Evolutionary conservation across 2,888 invertebrate species (phyloP), one percentile per base, ranked within the genome.

Genomic region (Agriopis aurantiaria): DNA sequence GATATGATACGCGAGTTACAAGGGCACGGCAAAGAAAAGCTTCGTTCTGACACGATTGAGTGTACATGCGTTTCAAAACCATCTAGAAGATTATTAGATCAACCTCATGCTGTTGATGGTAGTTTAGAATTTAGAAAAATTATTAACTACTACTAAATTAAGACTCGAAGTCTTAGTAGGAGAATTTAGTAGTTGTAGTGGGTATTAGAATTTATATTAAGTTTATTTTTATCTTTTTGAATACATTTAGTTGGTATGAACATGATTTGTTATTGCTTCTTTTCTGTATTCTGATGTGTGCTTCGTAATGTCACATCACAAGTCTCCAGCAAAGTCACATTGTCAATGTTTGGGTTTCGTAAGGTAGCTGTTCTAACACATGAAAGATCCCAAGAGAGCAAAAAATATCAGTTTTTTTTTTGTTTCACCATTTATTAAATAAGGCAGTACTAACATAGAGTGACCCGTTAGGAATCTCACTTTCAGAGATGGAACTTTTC

Each of bases 91-190:
- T 53, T 69, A 14, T 33, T 75, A n/a, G 65, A 71, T 9, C 83
- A 75, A 10, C 89, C 91, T 4, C 82, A 84, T 7, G 86, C 91
- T 41, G 65, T 91, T 14, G 91, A 92, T 48, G 92, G 88, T 56
- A 80, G 75, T 55, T 61, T 85, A 4, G 90, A 89, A 85, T 63
- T 85, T 45, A 78, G 59, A 55, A 92, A 91, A 83, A 82, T 85
- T 66, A 71, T 68, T 57, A 9, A 45, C 57, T 60, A 68, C 23
- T 46, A 72, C 40, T 77, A 76, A 74, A 57, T 57, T 43, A 10
- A 11, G n/a, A 55, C 41, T 45, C 9, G 3, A 33, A 5, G 33
- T 33, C 33, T 33, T 33, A 33, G 33, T 40, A 12, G 1, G 33
- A 53, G 40, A 53, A 9, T 11, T 43, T 57, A 7, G 43, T 57